Evolutionary conservation across 2,797 vertebrate species (phyloP).

Genomic region (Mormyrops boulengeri): DNA sequence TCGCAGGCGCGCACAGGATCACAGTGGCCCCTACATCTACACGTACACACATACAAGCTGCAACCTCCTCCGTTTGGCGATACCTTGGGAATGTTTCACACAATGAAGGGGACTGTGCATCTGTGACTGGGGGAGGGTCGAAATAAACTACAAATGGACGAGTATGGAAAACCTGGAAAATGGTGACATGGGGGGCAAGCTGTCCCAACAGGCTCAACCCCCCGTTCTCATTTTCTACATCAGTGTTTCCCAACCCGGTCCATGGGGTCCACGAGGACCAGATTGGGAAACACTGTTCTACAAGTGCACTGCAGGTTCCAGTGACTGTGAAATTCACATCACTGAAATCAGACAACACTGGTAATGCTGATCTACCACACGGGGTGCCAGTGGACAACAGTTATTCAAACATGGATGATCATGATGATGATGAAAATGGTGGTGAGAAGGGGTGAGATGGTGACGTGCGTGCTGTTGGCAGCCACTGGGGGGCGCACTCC

Average conservation of each 20-base stretch:
- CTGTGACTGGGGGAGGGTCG: not conserved
- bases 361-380: constrained; percentile 29
- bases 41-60: not conserved
- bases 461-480: constrained; percentile 43
- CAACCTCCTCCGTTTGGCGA: not conserved
- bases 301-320: not conserved
- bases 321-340: not conserved
- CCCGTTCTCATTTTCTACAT: not conserved
- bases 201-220: not conserved
- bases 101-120: not conserved
- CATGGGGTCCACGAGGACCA: not conserved
- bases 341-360: not conserved
- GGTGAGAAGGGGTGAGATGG: constrained; percentile 45
- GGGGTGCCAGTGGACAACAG: constrained; percentile 43
- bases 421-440: constrained; percentile 35
- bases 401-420: constrained; percentile 44
- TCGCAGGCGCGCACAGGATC: not conserved
- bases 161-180: not conserved
- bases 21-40: not conserved
- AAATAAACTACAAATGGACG: not conserved
- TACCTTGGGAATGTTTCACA: not conserved
- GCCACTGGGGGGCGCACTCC: constrained; percentile 49
- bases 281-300: not conserved
- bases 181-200: not conserved
- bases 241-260: not conserved